phyloP scores from a whole-genome alignment of 2,888 invertebrate species.

The Papilio demoleus region DNA sequence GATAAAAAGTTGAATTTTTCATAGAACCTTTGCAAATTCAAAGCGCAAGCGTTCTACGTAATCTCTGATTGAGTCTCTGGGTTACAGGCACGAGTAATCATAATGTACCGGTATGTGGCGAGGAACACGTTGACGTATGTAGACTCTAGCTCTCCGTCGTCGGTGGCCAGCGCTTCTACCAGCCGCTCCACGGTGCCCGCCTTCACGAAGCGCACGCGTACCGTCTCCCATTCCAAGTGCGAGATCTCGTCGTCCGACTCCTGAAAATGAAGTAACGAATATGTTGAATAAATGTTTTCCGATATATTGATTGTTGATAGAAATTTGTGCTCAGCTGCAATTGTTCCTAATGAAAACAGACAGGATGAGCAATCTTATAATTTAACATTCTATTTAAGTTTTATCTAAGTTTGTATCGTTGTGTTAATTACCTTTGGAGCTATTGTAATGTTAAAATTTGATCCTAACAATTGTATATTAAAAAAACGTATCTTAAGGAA shows the following conservation, averaged over 20 bases:
- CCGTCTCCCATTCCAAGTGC: conserved; percentile 99
- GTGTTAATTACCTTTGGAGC: neutral
- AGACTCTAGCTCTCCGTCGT: conserved; percentile 98
- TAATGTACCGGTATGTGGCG: conserved; percentile 92
- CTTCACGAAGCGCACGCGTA: conserved; percentile 96
- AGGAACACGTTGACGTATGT: conserved; percentile 99
- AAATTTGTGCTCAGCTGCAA: conserved; percentile 2
- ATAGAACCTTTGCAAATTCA: too few species aligned
- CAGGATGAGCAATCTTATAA: conserved; percentile 17
- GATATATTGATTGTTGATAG: conserved; percentile 15
- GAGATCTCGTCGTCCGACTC: conserved; percentile 96
- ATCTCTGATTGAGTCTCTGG: neutral
- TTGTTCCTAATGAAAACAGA: conserved; percentile 29
- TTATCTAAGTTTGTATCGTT: neutral
- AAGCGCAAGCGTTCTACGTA: too few species aligned
- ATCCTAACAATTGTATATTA: conserved; percentile 4
- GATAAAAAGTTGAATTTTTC: too few species aligned
- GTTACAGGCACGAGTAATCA: neutral
- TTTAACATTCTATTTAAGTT: conserved; percentile 6
- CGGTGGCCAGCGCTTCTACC: conserved; percentile 96
- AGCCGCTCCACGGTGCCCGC: conserved; percentile 97
- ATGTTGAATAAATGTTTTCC: neutral
- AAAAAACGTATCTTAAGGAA: neutral
- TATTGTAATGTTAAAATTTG: too few species aligned
- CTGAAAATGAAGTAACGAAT: conserved; percentile 66